Evolutionary conservation across 2,888 invertebrate species (phyloP).

Genomic region (Melinaea marsaeus): DNA sequence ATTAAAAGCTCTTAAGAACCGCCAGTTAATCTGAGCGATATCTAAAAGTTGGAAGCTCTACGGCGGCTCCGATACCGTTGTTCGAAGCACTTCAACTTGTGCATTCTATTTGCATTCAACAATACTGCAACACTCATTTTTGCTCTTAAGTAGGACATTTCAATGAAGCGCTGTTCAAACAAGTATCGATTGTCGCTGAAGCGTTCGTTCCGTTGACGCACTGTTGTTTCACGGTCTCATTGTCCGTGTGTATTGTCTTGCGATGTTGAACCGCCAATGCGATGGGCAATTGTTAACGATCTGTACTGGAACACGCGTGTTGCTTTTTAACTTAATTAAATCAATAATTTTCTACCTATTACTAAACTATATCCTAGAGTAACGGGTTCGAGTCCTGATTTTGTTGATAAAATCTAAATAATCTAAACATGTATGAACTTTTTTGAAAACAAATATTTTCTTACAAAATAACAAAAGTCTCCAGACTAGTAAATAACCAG

Average conservation of each 20-base stretch:
- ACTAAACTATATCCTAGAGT: no score
- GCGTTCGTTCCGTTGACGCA: conserved; percentile 34
- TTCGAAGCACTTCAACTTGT: conserved; percentile 56
- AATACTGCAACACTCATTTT: conserved; percentile 61
- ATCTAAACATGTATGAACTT: no score
- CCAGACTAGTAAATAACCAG: no score
- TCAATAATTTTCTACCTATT: no score
- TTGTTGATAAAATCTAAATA: no score
- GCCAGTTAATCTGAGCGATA: neutral
- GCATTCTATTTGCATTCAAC: conserved; percentile 67
- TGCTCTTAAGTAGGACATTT: conserved; percentile 53
- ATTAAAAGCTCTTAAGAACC: neutral
- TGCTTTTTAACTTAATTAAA: neutral
- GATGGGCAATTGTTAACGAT: neutral
- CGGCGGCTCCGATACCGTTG: conserved; percentile 53
- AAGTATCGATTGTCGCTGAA: conserved; percentile 35
- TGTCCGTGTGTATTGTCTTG: conserved; percentile 29
- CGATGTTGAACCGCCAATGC: conserved; percentile 22
- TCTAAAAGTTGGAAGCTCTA: conserved; percentile 26
- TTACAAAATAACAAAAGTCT: no score
- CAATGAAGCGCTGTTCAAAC: conserved; percentile 39
- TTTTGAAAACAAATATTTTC: no score
- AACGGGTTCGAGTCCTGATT: no score
- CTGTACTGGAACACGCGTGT: neutral
- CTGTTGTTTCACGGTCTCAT: conserved; percentile 30